Conservation (phyloP, 2,888 invertebrate genomes). For the Xylocampa areola region DNA sequence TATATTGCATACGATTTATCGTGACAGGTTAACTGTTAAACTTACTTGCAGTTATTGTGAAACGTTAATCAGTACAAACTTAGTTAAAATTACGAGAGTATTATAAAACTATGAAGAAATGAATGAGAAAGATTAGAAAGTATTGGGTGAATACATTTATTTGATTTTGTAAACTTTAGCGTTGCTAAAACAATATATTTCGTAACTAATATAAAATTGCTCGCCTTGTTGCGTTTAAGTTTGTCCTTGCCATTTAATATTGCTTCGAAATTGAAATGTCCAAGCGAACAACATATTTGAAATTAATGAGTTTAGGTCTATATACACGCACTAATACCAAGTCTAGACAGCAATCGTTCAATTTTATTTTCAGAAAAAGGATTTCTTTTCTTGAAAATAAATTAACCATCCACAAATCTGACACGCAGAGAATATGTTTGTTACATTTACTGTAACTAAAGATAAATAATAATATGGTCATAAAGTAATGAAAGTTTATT, state of each 20-base stretch:
- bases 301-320: conserved; percentile 28
- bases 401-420: not conserved
- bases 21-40: conserved; percentile 8
- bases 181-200: not conserved
- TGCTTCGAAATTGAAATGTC: conserved; percentile 8
- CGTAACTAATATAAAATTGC: not conserved
- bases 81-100: conserved; percentile 1
- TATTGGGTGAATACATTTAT: not conserved
- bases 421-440: not conserved
- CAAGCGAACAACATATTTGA: conserved; percentile 15
- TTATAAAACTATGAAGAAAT: conserved; percentile 8
- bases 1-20: conserved; percentile 27
- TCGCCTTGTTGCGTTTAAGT: not conserved
- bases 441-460: not conserved
- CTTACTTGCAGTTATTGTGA: too few species aligned
- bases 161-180: too few species aligned
- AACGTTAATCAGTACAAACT: conserved; percentile 9
- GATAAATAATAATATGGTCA: not conserved
- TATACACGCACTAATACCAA: conserved; percentile 8
- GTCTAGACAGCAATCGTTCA: conserved; percentile 10
- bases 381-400: conserved; percentile 6
- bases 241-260: not conserved
- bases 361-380: conserved; percentile 4
- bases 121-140: too few species aligned
- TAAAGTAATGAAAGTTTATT: not conserved